Evolutionary conservation across 2,113 vertebrate species (phyloP).

Genomic region (Amazona guildingii): DNA sequence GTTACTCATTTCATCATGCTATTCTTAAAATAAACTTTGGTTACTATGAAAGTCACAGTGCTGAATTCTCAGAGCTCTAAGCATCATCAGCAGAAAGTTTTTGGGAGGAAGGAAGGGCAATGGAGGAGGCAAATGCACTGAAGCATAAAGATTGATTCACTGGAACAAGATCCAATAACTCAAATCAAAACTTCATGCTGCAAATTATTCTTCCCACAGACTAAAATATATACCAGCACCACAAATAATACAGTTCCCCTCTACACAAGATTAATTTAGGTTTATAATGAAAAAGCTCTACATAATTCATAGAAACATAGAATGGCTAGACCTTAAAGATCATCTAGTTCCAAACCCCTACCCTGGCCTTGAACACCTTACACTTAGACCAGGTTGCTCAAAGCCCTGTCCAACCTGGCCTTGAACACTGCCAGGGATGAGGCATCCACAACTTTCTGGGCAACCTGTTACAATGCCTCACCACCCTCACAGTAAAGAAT

Average conservation of each 20-base stretch:
- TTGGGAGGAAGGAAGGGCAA: neutral
- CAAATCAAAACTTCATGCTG: neutral
- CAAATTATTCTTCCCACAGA: neutral
- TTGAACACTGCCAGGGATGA: neutral
- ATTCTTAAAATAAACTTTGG: slow-evolving; percentile 50
- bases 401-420: neutral
- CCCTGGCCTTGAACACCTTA: neutral
- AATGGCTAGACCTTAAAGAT: neutral
- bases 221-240: neutral
- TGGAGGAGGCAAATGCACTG: neutral
- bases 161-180: neutral
- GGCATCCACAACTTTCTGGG: neutral
- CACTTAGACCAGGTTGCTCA: neutral
- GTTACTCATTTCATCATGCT: slow-evolving; percentile 22
- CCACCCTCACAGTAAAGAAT: neutral
- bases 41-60: slow-evolving; percentile 22
- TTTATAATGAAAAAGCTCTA: neutral
- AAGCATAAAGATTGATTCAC: slow-evolving; percentile 8
- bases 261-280: neutral
- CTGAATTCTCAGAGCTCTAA: slow-evolving; percentile 7
- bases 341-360: neutral
- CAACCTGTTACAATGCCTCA: neutral
- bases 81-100: slow-evolving; percentile 20
- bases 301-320: neutral
- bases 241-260: neutral